Evolutionary conservation across 2,797 vertebrate genomes (phyloP), one percentile per base, ranked within the genome.

Genomic region (Tapirus indicus): DNA sequence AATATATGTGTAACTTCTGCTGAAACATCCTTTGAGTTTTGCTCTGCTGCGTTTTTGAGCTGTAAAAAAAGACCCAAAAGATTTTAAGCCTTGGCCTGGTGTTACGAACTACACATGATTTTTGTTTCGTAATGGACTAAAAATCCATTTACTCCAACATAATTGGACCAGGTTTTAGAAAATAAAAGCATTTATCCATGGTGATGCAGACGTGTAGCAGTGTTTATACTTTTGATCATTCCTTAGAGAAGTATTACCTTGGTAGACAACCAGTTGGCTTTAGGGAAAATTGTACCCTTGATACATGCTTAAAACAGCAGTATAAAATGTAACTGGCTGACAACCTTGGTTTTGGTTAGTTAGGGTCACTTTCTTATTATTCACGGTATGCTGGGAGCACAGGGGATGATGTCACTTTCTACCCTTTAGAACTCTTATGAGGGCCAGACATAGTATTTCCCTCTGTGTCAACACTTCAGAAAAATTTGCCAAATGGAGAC

Each of bases 391-490:
- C 35, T 29, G 71, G 89, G 79, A 56, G 52, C 82, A 69, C 49
- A 47, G 49, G n/a, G 69, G 80, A 49, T 98, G 95, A 79, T 86
- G 74, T 97, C 97, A 98, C 23, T 68, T 49, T 90, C 95, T 94
- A 93, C 86, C 62, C 87, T 52, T 84, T 83, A 95, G 83, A 95
- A 88, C 58, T 84, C 29, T 82, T 94, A 32, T 2, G 83, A 97
- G 88, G 27, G 23, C 96, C 97, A 97, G 84, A 78, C 66, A 52
- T 96, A 72, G 97, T 98, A 92, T 97, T 98, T 98, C 96, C 88
- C 97, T 96, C 88, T 95, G 74, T 97, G 96, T 98, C 77, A 27
- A 66, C 97, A 94, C 92, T 89, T 97, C 90, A 92, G 78, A 92
- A 97, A 96, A 96, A 96, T 91, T 3, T 12, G 83, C 97, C 97